phyloP scores from a whole-genome alignment of 2,797 vertebrate species.

The Eremophila alpestris region DNA sequence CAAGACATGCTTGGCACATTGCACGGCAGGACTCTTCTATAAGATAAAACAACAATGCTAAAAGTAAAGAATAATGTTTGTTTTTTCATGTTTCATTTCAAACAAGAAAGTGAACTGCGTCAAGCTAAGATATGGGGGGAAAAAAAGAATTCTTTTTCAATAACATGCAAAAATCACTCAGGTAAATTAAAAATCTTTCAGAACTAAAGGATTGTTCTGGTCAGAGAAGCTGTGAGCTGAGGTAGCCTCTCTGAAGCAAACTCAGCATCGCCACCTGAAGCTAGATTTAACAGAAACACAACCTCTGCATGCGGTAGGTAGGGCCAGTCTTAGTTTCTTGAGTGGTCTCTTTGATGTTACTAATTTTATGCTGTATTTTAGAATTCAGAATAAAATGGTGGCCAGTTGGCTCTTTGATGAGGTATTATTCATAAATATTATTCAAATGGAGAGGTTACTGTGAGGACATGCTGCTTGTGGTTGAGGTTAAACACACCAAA shows the following conservation, averaged over 20 bases:
- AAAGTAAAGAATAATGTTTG: background rate
- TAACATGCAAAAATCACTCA: background rate
- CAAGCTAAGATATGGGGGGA: background rate
- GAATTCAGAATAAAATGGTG: background rate
- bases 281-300: background rate
- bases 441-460: background rate
- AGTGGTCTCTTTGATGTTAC: conserved; percentile 28
- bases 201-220: background rate
- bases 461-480: background rate
- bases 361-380: background rate
- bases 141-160: background rate
- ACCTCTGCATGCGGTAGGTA: background rate
- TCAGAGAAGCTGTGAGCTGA: background rate
- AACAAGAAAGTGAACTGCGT: background rate
- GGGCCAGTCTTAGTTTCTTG: background rate
- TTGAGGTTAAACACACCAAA: conserved; percentile 20
- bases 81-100: background rate
- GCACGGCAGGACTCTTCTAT: background rate
- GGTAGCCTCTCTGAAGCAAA: background rate
- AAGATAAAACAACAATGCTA: background rate
- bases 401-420: background rate
- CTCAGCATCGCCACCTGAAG: background rate
- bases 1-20: background rate
- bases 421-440: background rate
- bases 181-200: background rate